These are phyloP conservation scores for Carposina sasakii DNA, from an alignment of 1,140 invertebrate species.

Conservation along the genomic window DNA sequence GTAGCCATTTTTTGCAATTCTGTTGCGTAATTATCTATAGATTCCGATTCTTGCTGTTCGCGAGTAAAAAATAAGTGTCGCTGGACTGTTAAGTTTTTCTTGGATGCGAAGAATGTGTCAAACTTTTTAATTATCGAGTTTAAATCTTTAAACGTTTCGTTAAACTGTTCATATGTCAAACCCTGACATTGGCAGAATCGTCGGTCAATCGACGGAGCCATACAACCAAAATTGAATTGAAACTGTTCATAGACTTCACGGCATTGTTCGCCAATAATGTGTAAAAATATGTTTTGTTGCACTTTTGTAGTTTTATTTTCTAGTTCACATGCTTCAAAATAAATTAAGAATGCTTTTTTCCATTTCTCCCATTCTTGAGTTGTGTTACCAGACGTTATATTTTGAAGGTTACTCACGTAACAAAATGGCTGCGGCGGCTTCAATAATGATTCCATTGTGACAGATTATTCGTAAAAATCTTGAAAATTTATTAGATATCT, in stretches of 20 bases:
- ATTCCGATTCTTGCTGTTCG: constrained; percentile 1
- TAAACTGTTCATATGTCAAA: background rate
- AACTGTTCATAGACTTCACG: background rate
- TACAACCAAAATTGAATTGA: background rate
- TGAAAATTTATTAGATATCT: too few relatives aligned
- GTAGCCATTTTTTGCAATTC: constrained; percentile 1
- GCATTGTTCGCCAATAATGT: background rate
- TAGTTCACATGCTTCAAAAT: background rate
- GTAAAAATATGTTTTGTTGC: background rate
- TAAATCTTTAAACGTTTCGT: background rate
- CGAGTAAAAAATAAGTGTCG: background rate
- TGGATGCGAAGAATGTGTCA: background rate
- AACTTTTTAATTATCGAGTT: too few relatives aligned
- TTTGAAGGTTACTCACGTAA: background rate
- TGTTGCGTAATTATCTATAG: background rate
- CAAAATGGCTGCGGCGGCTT: background rate
- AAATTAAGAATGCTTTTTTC: background rate
- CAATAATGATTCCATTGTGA: background rate
- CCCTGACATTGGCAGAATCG: background rate
- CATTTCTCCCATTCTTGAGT: background rate
- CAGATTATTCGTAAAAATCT: too few relatives aligned
- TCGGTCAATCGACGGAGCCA: background rate
- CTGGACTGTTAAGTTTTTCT: background rate
- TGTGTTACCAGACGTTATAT: background rate
- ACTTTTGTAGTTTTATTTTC: background rate